Evolutionary conservation across 2,113 vertebrate genomes (phyloP).

Genomic region (Sander lucioperca): DNA sequence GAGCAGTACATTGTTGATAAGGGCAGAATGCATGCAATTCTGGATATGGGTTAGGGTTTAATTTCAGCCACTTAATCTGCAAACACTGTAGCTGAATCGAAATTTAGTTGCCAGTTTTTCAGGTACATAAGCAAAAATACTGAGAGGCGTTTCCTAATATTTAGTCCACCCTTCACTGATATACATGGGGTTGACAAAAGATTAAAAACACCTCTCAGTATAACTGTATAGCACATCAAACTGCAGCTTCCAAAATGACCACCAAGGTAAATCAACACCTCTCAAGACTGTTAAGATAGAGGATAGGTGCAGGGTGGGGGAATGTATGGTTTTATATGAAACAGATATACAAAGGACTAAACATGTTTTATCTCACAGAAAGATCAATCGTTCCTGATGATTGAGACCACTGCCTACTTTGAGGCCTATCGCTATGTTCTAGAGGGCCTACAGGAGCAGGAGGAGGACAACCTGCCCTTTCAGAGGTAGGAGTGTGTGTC

Average conservation of each 20-base stretch:
- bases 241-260: not conserved
- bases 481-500: slow-evolving; percentile 82
- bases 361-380: slow-evolving; percentile 57
- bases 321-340: not conserved
- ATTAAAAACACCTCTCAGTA: not conserved
- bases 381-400: slow-evolving; percentile 91
- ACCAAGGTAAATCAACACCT: not conserved
- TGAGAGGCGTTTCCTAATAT: not conserved
- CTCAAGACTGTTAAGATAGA: not conserved
- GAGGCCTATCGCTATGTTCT: slow-evolving; percentile 94
- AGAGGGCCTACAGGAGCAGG: slow-evolving; percentile 90
- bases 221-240: not conserved
- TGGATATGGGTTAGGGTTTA: not conserved
- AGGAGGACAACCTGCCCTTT: slow-evolving; percentile 89
- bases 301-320: not conserved
- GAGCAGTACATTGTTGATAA: not conserved
- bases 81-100: not conserved
- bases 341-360: not conserved
- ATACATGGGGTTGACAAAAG: not conserved
- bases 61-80: not conserved
- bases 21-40: not conserved
- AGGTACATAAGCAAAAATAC: not conserved
- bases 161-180: not conserved
- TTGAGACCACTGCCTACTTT: slow-evolving; percentile 95
- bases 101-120: not conserved